A percentile compares a stretch with the other conserved stretches of the same genome.
phyloP scores from a whole-genome alignment of 2,888 invertebrate genomes.

The Agonopterix subpropinquella region DNA sequence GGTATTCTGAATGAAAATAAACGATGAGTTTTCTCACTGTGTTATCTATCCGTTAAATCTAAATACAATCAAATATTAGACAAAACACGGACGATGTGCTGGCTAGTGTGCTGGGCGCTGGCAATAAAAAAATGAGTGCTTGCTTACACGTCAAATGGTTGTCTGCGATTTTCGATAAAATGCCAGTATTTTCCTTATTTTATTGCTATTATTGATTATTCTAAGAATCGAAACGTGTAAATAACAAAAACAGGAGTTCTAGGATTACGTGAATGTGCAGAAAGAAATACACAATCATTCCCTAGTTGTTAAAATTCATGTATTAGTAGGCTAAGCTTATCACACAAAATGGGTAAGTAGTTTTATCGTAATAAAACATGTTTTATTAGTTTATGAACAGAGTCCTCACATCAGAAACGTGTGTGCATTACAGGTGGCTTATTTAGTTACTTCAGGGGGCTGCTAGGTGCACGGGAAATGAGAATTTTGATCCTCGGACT shows the following conservation, averaged over 20 bases:
- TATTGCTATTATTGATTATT: conserved; percentile 28
- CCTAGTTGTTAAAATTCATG: conserved; percentile 50
- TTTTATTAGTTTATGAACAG: conserved; percentile 15
- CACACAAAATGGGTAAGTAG: conserved; percentile 59
- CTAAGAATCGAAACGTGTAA: conserved; percentile 15
- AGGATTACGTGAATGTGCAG: conserved; percentile 27
- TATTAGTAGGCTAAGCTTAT: conserved; percentile 53
- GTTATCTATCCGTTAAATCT: too few relatives aligned
- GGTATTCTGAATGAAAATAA: too few relatives aligned
- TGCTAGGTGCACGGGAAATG: conserved; percentile 98
- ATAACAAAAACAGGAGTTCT: neutral
- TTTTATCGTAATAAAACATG: conserved; percentile 24
- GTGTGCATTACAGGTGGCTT: conserved; percentile 85
- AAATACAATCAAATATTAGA: too few relatives aligned
- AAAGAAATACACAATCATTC: conserved; percentile 34
- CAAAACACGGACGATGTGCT: neutral
- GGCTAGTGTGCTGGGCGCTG: too few relatives aligned
- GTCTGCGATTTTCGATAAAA: conserved; percentile 36
- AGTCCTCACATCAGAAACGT: conserved; percentile 11
- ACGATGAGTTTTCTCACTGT: too few relatives aligned
- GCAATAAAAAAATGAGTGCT: conserved; percentile 22
- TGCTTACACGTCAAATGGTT: conserved; percentile 58
- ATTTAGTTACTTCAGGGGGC: conserved; percentile 96
- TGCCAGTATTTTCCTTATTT: conserved; percentile 40
- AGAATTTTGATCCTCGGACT: conserved; percentile 97